Conservation (phyloP, 2,797 vertebrate species). For the Sebastes ruberrimus region DNA sequence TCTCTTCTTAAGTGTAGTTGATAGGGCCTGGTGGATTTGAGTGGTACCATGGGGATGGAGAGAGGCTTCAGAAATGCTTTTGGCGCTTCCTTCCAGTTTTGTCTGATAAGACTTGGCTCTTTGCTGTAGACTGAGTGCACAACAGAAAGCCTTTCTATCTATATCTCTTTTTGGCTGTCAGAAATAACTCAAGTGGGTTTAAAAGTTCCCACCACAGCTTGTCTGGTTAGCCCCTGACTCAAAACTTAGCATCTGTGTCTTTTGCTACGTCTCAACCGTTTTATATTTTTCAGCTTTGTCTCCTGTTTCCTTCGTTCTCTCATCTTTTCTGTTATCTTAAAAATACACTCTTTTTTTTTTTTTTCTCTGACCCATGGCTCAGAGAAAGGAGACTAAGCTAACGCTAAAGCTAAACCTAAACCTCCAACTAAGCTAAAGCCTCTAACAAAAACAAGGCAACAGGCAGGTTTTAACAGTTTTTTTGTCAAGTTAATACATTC, state of each 20-base stretch:
- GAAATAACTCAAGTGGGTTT: conserved; percentile 15
- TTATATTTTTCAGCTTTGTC: not conserved
- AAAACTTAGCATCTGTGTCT: not conserved
- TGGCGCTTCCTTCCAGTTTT: conserved; percentile 31
- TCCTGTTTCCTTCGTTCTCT: not conserved
- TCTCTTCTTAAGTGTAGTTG: conserved; percentile 24
- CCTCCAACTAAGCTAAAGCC: not conserved
- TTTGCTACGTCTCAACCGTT: not conserved
- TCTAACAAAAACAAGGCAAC: not conserved
- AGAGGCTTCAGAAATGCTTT: conserved; percentile 41
- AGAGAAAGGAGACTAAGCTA: not conserved
- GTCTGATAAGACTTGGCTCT: conserved; percentile 24
- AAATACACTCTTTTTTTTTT: not conserved
- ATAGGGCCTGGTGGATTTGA: conserved; percentile 40
- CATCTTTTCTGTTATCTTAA: not conserved
- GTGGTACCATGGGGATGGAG: conserved; percentile 39
- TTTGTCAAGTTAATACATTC: not conserved
- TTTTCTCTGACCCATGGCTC: not conserved
- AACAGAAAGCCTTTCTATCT: not conserved
- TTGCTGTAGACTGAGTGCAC: conserved; percentile 10
- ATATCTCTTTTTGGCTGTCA: not conserved
- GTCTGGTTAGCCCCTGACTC: not conserved
- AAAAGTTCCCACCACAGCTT: not conserved
- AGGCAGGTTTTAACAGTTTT: not conserved
- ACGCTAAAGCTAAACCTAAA: not conserved